Percentiles rank a stretch among this genome's conserved stretches.
These are phyloP conservation scores for Diarsia rubi DNA, from an alignment of 2,888 invertebrate species.

Conservation along the genomic window DNA sequence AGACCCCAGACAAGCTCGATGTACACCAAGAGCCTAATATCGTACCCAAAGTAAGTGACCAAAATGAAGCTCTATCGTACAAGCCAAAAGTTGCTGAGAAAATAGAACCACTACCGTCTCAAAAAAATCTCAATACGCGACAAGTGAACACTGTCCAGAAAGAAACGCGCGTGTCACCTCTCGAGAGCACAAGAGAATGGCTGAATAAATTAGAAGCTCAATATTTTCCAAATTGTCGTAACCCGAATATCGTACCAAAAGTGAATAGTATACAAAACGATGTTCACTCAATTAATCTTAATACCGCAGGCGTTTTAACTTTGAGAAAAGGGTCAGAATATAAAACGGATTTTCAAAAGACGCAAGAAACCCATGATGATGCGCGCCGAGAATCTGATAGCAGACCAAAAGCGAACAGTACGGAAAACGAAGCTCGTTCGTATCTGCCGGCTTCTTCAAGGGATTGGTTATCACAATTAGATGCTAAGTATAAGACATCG, in stretches of 20 bases:
- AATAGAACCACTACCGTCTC: background rate
- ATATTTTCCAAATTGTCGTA: background rate
- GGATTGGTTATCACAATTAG: constrained; percentile 90
- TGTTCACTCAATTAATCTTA: constrained; percentile 5
- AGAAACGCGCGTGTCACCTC: background rate
- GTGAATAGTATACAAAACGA: background rate
- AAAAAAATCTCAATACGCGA: constrained; percentile 1
- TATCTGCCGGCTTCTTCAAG: constrained; percentile 69
- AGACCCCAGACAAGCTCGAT: constrained; percentile 6
- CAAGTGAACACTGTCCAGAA: constrained; percentile 1
- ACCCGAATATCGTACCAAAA: constrained; percentile 8
- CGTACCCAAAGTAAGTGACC: background rate
- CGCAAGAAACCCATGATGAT: background rate
- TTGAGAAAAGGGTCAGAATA: constrained; percentile 1
- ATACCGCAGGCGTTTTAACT: background rate
- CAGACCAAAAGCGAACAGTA: background rate
- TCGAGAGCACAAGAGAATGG: constrained; percentile 15
- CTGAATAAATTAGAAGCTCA: constrained; percentile 21
- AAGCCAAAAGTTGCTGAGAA: constrained; percentile 8
- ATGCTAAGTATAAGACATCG: constrained; percentile 85
- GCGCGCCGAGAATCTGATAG: background rate
- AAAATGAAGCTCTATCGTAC: constrained; percentile 7
- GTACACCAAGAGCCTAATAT: background rate
- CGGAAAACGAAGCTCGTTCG: constrained; percentile 9
- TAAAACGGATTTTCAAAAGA: background rate